A percentile compares a stretch with the other conserved stretches of the same genome.
Evolutionary conservation across 2,797 vertebrate species (phyloP).

Genomic region (Ceyx erithaca): DNA sequence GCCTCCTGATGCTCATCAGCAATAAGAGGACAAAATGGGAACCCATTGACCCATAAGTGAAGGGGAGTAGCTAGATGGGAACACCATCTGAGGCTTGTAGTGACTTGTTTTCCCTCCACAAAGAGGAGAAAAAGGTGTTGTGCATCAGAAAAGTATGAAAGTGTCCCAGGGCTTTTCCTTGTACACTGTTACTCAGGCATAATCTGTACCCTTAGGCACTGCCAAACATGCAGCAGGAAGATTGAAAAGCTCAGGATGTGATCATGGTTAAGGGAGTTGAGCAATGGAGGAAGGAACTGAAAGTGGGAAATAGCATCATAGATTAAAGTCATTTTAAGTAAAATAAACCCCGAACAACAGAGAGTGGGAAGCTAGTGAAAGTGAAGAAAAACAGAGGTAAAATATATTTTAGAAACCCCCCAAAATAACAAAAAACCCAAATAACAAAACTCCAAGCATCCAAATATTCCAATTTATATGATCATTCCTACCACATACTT

Average conservation of each 20-base stretch:
- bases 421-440: neutral
- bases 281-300: neutral
- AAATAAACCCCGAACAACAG: fast-evolving
- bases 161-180: neutral
- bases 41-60: neutral
- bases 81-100: neutral
- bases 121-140: neutral
- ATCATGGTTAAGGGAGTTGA: neutral
- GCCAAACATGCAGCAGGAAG: neutral
- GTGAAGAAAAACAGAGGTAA: neutral
- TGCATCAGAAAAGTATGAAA: neutral
- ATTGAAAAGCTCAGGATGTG: neutral
- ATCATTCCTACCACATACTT: neutral
- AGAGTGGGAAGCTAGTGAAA: neutral
- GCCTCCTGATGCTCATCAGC: neutral
- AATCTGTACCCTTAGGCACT: neutral
- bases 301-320: neutral
- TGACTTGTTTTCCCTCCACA: neutral
- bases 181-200: neutral
- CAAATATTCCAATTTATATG: neutral
- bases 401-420: neutral
- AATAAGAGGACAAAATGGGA: neutral
- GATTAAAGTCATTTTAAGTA: neutral
- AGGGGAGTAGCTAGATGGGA: neutral
- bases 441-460: neutral